Conservation (phyloP, 2,797 vertebrate species). For the Phalloptychus januarius region DNA sequence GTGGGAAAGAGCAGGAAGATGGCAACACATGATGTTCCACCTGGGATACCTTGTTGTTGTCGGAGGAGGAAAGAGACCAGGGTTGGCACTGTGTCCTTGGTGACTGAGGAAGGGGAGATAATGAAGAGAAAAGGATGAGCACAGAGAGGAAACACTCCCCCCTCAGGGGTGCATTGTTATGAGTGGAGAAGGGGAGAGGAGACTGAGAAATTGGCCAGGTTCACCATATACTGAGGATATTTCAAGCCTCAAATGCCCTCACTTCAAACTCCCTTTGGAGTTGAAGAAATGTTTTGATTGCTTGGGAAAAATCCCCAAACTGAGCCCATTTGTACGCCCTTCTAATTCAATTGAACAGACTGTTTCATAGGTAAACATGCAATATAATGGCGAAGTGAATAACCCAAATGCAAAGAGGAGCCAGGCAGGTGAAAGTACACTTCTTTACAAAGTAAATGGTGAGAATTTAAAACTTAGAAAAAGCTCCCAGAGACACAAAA, state of each 20-base stretch:
- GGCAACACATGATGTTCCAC: conserved; percentile 66
- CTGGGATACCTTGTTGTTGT: conserved; percentile 78
- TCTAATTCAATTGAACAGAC: conserved; percentile 1
- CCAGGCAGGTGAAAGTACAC: not conserved
- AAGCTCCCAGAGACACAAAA: not conserved
- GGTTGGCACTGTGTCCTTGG: conserved; percentile 76
- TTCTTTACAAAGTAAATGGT: not conserved
- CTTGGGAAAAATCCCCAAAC: not conserved
- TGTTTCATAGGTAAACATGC: not conserved
- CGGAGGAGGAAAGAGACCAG: conserved; percentile 59
- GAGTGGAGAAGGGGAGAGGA: conserved; percentile 10
- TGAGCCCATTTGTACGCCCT: not conserved
- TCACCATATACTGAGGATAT: conserved; percentile 31
- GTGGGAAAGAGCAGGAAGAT: conserved; percentile 45
- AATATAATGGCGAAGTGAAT: not conserved
- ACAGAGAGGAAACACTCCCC: conserved; percentile 65
- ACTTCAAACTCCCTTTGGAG: not conserved
- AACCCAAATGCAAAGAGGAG: not conserved
- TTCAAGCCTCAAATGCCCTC: conserved; percentile 7
- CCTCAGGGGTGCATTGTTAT: conserved; percentile 57
- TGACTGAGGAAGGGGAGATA: conserved; percentile 75
- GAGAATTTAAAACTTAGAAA: not conserved
- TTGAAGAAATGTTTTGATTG: not conserved
- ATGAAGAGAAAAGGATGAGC: conserved; percentile 74
- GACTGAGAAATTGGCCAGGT: conserved; percentile 22